Base-by-base conservation (phyloP, 37 sponge, comb jelly and placozoan species). In the Agelas oroides region DNA sequence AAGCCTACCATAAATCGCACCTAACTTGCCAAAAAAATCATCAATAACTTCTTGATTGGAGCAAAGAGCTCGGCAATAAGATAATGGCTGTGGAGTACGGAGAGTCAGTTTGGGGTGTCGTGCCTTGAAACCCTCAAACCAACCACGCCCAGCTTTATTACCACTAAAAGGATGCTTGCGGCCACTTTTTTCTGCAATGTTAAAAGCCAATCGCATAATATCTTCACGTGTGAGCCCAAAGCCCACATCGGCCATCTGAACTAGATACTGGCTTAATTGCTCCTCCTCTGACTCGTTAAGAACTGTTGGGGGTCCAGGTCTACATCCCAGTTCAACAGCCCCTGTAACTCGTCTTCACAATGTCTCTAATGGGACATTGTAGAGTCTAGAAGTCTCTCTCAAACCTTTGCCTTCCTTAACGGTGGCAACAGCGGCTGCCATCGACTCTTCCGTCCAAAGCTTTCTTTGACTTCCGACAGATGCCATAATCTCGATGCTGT, bases 211-310 rank as follows among this genome's bases (percentile, higher is more conserved):
- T 20, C 66, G 21, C 88, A 88, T 75, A 8, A 88, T 69, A 39
- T 30, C 46, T 28, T 88, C 88, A n/a, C 70, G 18, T 0, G 59
- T 68, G 24, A 88, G 57, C 19, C 88, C 60, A 65, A 67, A 81
- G 65, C 88, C 88, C 82, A 75, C 69, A 30, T 88, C 76, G 20
- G 88, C 58, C 82, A 88, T 88, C 35, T 88, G 37, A 5, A 81
- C 46, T 20, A 80, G 1, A 24, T 79, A 87, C 19, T 20, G 0
- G 13, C 8, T 56, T 54, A 79, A 63, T 19, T 20, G 59, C 18
- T 87, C 81, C 57, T 87, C 88, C 37, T 84, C 85, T n/a, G 46
- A 76, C 32, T 82, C 36, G 1, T 80, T 87, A 6, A 87, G 67
- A 2, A 87, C 76, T 5, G 87, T 87, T 1, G 73, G 53, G 16